Evolutionary conservation across 2,113 vertebrate genomes (phyloP), one percentile per base, ranked within the genome.

Genomic region (Menidia beryllina): DNA sequence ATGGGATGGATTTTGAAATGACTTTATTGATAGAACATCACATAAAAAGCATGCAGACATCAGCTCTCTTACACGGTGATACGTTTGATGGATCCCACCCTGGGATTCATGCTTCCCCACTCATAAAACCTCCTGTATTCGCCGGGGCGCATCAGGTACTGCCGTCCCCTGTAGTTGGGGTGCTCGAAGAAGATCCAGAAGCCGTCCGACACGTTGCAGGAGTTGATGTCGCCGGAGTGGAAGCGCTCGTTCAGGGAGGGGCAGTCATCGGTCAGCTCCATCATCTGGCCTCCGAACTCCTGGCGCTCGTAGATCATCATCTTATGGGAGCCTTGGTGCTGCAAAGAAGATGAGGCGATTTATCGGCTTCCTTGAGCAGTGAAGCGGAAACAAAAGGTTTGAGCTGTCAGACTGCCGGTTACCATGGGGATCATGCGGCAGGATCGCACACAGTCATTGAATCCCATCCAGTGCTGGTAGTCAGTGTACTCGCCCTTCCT

Each of bases 401-500:
- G 3, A 27, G 9, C 3, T 1, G 0, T 26, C 50, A 0, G 2
- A 14, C 1, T 3, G 12, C 34, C 19, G 19, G 69, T 66, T 83
- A 92, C 91, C 67, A n/a, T 15, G 0, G 89, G 88, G 61, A 92
- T 92, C 79, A 91, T 69, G 3, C 83, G 80, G 63, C 92, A 93
- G 64, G 92, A 93, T 11, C 90, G 73, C 54, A 93, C 86, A 0
- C 86, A 91, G 80, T 92, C 88, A 1, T 88, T 92, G 73, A 93
- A 93, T 34, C 92, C 91, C 90, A 92, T 88, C 85, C 91, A 92
- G 41, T 84, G 85, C 68, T 92, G 90, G 80, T 92, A 93, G 83
- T 92, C 92, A 0, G 92, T 43, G 36, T 91, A 92, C 47, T 92
- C 91, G 0, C 92, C 93, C 54, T 55, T 89, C 69, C 49, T 86